A percentile compares a stretch with the other conserved stretches of the same genome.
phyloP scores from a whole-genome alignment of 2,888 invertebrate genomes.

The Tachina grossa region DNA sequence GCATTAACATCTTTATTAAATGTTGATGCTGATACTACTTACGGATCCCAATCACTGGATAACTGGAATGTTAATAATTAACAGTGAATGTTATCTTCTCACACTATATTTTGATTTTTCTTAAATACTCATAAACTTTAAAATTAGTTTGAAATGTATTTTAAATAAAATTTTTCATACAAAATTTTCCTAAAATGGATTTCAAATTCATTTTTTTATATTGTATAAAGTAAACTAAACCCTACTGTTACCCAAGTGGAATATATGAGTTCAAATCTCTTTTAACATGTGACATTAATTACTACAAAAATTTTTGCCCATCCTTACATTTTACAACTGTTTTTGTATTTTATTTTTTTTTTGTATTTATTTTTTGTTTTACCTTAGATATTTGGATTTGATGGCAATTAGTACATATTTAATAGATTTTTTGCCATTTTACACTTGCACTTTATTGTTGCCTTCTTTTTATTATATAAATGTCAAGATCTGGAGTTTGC shows the following conservation, averaged over 20 bases:
- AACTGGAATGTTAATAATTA: no score
- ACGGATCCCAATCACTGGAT: no score
- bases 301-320: slow-evolving; percentile 15
- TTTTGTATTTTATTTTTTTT: background rate
- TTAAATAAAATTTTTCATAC: no score
- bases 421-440: slow-evolving; percentile 2
- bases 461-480: slow-evolving; percentile 55
- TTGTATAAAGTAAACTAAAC: background rate
- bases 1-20: no score
- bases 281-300: slow-evolving; percentile 44
- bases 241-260: background rate
- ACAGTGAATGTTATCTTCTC: no score
- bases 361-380: slow-evolving; percentile 15
- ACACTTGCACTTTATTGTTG: slow-evolving; percentile 14
- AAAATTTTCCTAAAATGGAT: no score
- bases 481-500: slow-evolving; percentile 63
- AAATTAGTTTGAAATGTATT: no score
- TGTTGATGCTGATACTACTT: no score
- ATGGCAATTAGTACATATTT: slow-evolving; percentile 51
- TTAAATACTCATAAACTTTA: no score
- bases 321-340: slow-evolving; percentile 16
- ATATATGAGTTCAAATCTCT: background rate
- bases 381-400: slow-evolving; percentile 50
- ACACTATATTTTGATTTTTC: no score
- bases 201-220: background rate